phyloP scores from a whole-genome alignment of 2,113 vertebrate genomes.

The Sus scrofa region T2T-Sscrofa CM000820.6:12527501-12528000 shows the following conservation, averaged over 20 bases:
- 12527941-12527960: neutral
- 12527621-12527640: no score
- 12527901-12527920: neutral
- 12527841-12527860: neutral
- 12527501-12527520: no score
- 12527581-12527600: no score
- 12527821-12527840: neutral
- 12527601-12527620: no score
- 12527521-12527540: no score
- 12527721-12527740: neutral
- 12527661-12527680: no score
- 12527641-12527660: no score
- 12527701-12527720: neutral
- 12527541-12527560: no score
- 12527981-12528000: neutral
- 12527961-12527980: neutral
- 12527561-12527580: no score
- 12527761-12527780: neutral
- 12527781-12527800: neutral
- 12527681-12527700: no score
- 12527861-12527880: neutral
- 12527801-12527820: neutral
- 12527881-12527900: neutral
- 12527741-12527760: neutral
- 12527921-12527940: neutral